A percentile compares a stretch with the other conserved stretches of the same genome.
These are phyloP conservation scores for Eudemis profundana DNA, from an alignment of 2,888 invertebrate species.

Conservation along the genomic window DNA sequence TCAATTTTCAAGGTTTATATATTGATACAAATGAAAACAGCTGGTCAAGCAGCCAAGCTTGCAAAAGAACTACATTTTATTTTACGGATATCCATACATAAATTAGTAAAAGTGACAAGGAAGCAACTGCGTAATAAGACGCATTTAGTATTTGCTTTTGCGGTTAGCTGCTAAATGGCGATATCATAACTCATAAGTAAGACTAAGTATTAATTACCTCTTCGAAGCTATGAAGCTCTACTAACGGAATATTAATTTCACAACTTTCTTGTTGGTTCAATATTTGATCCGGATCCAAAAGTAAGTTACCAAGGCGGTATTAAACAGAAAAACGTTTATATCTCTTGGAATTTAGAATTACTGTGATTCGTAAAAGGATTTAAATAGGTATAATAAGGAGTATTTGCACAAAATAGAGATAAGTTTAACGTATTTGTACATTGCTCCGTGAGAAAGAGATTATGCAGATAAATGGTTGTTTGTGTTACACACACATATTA, in stretches of 20 bases:
- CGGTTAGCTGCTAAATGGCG: no score
- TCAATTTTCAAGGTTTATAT: no score
- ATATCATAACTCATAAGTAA: background rate
- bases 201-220: conserved; percentile 4
- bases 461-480: no score
- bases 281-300: conserved; percentile 27
- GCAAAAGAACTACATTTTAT: no score
- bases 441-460: background rate
- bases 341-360: background rate
- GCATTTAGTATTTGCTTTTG: no score
- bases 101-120: no score
- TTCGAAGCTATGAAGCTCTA: background rate
- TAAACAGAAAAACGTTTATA: conserved; percentile 27
- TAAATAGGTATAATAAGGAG: background rate
- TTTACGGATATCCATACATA: no score
- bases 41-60: no score
- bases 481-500: no score
- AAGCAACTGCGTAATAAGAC: no score
- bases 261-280: conserved; percentile 25
- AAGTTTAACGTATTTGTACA: background rate
- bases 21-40: no score
- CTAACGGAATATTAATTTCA: conserved; percentile 15
- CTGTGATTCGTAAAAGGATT: conserved; percentile 11
- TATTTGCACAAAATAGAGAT: background rate
- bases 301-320: background rate